Evolutionary conservation across 2,888 invertebrate species (phyloP).

Genomic region (Tryphoninae sp.): DNA sequence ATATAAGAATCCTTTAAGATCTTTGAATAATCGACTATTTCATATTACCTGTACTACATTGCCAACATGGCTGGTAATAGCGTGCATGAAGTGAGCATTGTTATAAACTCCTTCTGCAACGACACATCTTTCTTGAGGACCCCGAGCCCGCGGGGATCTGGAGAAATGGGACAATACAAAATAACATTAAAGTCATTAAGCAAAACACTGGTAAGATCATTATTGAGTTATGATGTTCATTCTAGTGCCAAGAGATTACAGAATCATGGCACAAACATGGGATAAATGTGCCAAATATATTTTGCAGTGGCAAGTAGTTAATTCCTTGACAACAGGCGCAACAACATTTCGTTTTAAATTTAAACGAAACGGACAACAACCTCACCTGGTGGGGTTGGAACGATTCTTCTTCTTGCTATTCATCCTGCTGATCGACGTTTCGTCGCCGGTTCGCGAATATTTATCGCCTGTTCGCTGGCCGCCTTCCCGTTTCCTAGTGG

Average conservation of each 20-base stretch:
- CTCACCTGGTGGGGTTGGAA: slow-evolving; percentile 88
- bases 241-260: no score
- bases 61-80: slow-evolving; percentile 92
- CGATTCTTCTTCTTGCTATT: slow-evolving; percentile 93
- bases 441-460: slow-evolving; percentile 77
- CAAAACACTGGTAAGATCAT: no score
- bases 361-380: slow-evolving; percentile 9
- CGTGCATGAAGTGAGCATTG: slow-evolving; percentile 95
- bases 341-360: background rate
- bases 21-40: slow-evolving; percentile 2
- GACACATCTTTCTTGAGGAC: slow-evolving; percentile 83
- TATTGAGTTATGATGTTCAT: no score
- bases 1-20: background rate
- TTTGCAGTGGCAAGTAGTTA: no score
- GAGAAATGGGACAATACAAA: slow-evolving; percentile 41
- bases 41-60: slow-evolving; percentile 86
- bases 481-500: slow-evolving; percentile 91
- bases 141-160: slow-evolving; percentile 86
- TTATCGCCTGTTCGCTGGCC: slow-evolving; percentile 87
- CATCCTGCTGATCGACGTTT: slow-evolving; percentile 84
- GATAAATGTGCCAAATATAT: no score
- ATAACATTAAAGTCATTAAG: no score
- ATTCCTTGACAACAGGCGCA: background rate
- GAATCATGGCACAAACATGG: no score
- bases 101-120: slow-evolving; percentile 93